These are phyloP conservation scores for Ibidorhyncha struthersii DNA, from an alignment of 2,113 vertebrate species.

Conservation along the genomic window DNA sequence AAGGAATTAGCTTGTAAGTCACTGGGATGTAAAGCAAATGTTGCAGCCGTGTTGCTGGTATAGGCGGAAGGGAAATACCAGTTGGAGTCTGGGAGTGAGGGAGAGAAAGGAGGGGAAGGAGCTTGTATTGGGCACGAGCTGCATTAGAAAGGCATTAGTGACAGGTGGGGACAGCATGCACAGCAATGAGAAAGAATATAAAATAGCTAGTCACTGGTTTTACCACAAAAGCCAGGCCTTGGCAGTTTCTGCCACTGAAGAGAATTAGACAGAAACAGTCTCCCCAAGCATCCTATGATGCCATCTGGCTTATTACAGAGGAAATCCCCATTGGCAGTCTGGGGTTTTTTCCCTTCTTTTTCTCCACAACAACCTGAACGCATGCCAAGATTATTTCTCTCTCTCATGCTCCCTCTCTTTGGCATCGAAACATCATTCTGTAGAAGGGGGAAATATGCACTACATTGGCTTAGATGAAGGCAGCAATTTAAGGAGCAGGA, in stretches of 20 bases:
- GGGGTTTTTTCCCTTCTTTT: conserved; percentile 33
- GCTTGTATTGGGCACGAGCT: not conserved
- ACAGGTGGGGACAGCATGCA: conserved; percentile 45
- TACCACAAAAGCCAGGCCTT: conserved; percentile 52
- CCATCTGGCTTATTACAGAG: conserved; percentile 71
- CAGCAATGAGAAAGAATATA: conserved; percentile 49
- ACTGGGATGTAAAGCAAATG: not conserved
- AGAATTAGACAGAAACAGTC: conserved; percentile 60
- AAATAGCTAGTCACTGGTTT: conserved; percentile 52
- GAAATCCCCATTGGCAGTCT: conserved; percentile 68
- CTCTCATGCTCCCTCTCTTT: conserved; percentile 35
- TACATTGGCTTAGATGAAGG: conserved; percentile 20
- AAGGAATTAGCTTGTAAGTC: not conserved
- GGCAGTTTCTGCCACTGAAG: conserved; percentile 50
- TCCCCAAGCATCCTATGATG: conserved; percentile 66
- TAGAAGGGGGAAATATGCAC: conserved; percentile 6
- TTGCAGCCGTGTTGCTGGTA: not conserved
- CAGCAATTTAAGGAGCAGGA: conserved; percentile 38
- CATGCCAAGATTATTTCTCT: conserved; percentile 61
- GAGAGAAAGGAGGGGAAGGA: not conserved
- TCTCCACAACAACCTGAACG: conserved; percentile 45
- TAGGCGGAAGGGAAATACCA: not conserved
- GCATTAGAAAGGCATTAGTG: conserved; percentile 18
- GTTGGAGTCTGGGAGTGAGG: not conserved
- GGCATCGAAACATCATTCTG: not conserved